Conservation (phyloP, 2,888 invertebrate species). For the Chrysodeixis includens region DNA sequence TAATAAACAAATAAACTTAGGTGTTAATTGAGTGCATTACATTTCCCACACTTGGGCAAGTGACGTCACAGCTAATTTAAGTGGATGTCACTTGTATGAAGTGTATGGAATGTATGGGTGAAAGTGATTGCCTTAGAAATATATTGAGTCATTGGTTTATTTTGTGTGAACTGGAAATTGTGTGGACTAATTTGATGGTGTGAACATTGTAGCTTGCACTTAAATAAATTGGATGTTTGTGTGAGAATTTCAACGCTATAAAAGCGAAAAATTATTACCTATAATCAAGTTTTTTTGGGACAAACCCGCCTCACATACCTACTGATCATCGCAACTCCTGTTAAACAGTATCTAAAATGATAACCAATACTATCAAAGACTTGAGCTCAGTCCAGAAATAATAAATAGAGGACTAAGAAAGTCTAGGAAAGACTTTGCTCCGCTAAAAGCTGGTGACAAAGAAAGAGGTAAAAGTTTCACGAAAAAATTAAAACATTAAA, state of each 20-base stretch:
- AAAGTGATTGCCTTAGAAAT: slow-evolving; percentile 38
- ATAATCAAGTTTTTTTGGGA: too few relatives aligned
- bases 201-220: neutral
- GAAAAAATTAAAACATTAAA: too few relatives aligned
- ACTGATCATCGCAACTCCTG: too few relatives aligned
- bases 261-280: too few relatives aligned
- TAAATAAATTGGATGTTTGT: neutral
- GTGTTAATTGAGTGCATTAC: slow-evolving; percentile 71
- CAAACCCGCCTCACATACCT: too few relatives aligned
- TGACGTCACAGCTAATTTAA: slow-evolving; percentile 64
- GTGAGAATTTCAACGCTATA: neutral
- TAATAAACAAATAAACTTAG: slow-evolving; percentile 69
- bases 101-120: slow-evolving; percentile 33
- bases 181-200: neutral
- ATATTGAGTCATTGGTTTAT: slow-evolving; percentile 44
- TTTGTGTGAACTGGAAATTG: slow-evolving; percentile 17
- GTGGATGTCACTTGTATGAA: slow-evolving; percentile 47
- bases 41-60: slow-evolving; percentile 75
- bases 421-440: too few relatives aligned
- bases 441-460: too few relatives aligned
- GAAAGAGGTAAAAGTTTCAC: too few relatives aligned
- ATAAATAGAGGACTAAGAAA: too few relatives aligned
- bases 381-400: too few relatives aligned
- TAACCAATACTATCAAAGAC: too few relatives aligned
- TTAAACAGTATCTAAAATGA: too few relatives aligned